These are phyloP conservation scores for Amphipoea oculea DNA, from an alignment of 2,888 invertebrate species.

Conservation along the genomic window DNA sequence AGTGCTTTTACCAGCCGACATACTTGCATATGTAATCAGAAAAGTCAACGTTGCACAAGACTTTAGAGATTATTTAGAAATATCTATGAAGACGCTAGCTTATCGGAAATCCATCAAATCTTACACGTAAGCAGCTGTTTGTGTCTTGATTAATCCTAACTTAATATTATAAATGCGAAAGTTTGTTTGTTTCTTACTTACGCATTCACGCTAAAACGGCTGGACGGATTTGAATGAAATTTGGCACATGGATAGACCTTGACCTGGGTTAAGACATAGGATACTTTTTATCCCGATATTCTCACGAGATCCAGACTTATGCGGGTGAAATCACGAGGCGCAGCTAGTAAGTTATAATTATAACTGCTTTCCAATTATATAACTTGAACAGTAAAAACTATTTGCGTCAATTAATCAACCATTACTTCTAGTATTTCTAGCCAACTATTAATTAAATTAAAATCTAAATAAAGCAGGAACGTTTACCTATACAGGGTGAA, in stretches of 20 bases:
- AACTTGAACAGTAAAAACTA: conserved; percentile 15
- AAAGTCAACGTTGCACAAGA: conserved; percentile 69
- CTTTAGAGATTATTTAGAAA: conserved; percentile 62
- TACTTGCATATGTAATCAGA: conserved; percentile 65
- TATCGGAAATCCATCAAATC: conserved; percentile 40
- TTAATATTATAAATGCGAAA: background rate
- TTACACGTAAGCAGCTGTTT: conserved; percentile 12
- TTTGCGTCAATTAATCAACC: conserved; percentile 17
- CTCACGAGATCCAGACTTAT: background rate
- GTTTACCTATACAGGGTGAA: no score
- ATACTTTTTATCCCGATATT: background rate
- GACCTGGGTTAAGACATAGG: background rate
- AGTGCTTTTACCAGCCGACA: conserved; percentile 70
- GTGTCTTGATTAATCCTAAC: background rate
- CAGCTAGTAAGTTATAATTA: background rate
- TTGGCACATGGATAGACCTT: no score
- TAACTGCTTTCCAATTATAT: conserved; percentile 24
- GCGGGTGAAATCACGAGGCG: background rate
- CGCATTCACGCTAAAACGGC: background rate
- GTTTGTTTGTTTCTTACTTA: background rate
- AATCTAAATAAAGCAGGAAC: conserved; percentile 27
- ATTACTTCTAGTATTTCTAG: background rate
- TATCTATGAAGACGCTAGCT: conserved; percentile 47
- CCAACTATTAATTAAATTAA: conserved; percentile 13
- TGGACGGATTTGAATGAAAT: no score